Conservation (phyloP, 2,888 invertebrate species). For the Sclerodermus sp. region DNA sequence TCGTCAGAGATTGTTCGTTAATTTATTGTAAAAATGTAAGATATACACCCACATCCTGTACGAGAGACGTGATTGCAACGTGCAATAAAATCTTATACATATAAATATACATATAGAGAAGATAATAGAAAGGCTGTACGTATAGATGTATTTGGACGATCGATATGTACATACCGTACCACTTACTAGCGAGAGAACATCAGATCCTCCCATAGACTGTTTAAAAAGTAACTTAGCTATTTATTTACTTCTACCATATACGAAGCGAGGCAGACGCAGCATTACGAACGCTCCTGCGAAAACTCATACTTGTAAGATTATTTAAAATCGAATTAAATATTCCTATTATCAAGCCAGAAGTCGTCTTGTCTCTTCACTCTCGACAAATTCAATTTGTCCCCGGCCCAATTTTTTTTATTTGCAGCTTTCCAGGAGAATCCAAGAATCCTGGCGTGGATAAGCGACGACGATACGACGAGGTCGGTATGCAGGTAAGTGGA, state of each 20-base stretch:
- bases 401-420: too few relatives aligned
- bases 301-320: slow-evolving; percentile 49
- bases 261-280: slow-evolving; percentile 22
- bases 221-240: slow-evolving; percentile 57
- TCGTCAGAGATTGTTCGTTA: slow-evolving; percentile 54
- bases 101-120: slow-evolving; percentile 19
- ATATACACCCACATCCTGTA: slow-evolving; percentile 32
- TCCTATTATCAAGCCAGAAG: slow-evolving; percentile 43
- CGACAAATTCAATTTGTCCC: too few relatives aligned
- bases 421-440: too few relatives aligned
- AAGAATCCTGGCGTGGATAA: too few relatives aligned
- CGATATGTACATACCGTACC: slow-evolving; percentile 34
- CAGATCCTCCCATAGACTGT: slow-evolving; percentile 51
- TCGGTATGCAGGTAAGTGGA: too few relatives aligned
- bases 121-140: slow-evolving; percentile 19
- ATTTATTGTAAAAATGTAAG: slow-evolving; percentile 57
- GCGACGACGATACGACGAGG: too few relatives aligned
- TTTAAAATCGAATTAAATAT: slow-evolving; percentile 55
- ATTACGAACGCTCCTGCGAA: slow-evolving; percentile 23
- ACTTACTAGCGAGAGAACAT: slow-evolving; percentile 41
- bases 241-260: slow-evolving; percentile 50
- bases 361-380: too few relatives aligned
- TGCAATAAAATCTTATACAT: slow-evolving; percentile 39
- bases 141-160: slow-evolving; percentile 7
- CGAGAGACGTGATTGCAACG: slow-evolving; percentile 42